Evolutionary conservation across 2,797 vertebrate species (phyloP).

Genomic region (Rhincodon typus): DNA sequence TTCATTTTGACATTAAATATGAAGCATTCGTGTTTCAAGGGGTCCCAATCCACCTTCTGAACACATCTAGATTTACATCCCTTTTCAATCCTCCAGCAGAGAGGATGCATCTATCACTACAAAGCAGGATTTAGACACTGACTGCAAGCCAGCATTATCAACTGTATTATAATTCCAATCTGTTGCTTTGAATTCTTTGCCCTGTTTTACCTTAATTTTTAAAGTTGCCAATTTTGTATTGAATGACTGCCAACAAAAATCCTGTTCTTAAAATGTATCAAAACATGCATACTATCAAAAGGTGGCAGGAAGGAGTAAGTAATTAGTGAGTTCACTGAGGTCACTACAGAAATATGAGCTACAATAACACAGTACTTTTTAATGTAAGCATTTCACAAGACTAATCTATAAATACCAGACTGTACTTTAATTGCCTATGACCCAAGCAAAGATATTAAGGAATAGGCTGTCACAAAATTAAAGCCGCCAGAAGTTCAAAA

Average conservation of each 20-base stretch:
- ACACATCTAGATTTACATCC: background rate
- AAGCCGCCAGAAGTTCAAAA: conserved; percentile 79
- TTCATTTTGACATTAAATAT: background rate
- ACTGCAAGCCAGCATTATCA: background rate
- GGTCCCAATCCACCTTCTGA: background rate
- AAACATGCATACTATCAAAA: conserved; percentile 63
- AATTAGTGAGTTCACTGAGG: conserved; percentile 76
- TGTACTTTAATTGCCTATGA: conserved; percentile 83
- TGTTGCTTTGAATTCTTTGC: conserved; percentile 28
- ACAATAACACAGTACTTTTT: conserved; percentile 75
- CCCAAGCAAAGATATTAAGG: conserved; percentile 69
- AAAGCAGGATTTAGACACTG: background rate
- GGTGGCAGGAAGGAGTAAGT: conserved; percentile 73
- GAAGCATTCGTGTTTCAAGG: background rate
- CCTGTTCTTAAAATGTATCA: conserved; percentile 14
- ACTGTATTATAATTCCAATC: conserved; percentile 22
- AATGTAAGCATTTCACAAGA: conserved; percentile 76
- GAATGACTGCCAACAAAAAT: conserved; percentile 13
- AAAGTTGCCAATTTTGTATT: conserved; percentile 18
- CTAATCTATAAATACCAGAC: conserved; percentile 59
- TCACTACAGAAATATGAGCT: conserved; percentile 74
- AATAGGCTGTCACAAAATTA: conserved; percentile 76
- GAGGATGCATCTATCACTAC: background rate
- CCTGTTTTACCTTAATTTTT: conserved; percentile 28
- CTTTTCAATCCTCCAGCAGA: background rate